Conservation (phyloP, 2,888 invertebrate species). For the Lomographa bimaculata region DNA sequence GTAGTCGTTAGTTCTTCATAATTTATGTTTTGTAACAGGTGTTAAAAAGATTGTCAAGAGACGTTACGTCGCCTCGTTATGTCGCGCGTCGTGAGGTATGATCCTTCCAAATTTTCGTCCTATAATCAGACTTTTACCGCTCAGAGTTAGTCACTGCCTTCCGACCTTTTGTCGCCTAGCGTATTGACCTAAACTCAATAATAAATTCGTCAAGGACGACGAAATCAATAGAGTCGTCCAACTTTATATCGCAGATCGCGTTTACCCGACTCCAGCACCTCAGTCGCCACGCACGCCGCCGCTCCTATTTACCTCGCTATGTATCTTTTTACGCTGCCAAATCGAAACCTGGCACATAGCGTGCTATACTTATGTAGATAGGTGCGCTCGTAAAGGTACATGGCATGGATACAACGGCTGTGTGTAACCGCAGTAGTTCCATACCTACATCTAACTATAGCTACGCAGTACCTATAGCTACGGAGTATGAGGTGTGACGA, state of each 20-base stretch:
- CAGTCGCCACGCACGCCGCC: conserved; percentile 14
- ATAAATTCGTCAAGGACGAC: too few species aligned
- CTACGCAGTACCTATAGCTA: conserved; percentile 13
- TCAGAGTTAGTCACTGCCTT: too few species aligned
- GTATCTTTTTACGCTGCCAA: conserved; percentile 33
- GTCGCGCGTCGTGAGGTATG: too few species aligned
- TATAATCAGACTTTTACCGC: too few species aligned
- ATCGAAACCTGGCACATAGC: conserved; percentile 32
- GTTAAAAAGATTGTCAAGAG: too few species aligned
- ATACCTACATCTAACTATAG: conserved; percentile 19
- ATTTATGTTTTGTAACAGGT: too few species aligned
- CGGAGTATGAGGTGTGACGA: conserved; percentile 36
- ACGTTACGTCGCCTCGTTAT: too few species aligned
- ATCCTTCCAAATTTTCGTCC: too few species aligned
- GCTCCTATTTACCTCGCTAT: conserved; percentile 34
- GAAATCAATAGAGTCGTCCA: conserved; percentile 2
- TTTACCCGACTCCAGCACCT: not conserved
- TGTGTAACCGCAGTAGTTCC: conserved; percentile 34
- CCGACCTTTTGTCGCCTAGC: too few species aligned
- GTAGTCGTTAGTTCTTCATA: too few species aligned
- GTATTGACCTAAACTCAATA: too few species aligned
- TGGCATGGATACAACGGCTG: conserved; percentile 30
- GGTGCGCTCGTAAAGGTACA: conserved; percentile 31
- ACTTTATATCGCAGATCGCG: conserved; percentile 14
- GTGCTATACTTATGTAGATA: conserved; percentile 21